Percentiles rank a stretch among this genome's conserved stretches.
Evolutionary conservation across 2,888 invertebrate species (phyloP).

Genomic region (Polia nebulosa): DNA sequence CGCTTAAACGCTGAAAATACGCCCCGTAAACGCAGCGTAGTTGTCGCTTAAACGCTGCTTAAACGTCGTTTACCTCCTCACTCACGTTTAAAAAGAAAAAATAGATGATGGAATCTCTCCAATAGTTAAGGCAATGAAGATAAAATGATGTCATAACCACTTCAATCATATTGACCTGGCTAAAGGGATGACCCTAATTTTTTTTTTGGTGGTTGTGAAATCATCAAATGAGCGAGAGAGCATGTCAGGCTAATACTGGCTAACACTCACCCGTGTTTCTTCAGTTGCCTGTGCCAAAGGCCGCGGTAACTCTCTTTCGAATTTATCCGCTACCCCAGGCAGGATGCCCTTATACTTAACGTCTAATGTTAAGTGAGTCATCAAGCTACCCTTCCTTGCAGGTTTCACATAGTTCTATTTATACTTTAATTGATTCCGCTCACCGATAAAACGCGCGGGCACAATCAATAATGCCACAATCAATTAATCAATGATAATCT

Average conservation of each 20-base stretch:
- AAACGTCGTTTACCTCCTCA: not conserved
- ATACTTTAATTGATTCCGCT: slow-evolving; percentile 9
- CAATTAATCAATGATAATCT: slow-evolving; percentile 36
- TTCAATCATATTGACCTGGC: not conserved
- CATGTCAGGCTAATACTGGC: too few species aligned
- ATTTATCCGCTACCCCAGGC: too few species aligned
- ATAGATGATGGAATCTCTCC: not conserved
- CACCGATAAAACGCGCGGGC: slow-evolving; percentile 17
- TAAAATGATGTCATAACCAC: too few species aligned
- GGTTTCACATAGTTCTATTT: slow-evolving; percentile 11
- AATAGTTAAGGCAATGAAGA: too few species aligned
- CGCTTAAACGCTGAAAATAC: not conserved
- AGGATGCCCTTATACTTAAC: too few species aligned
- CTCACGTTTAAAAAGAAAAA: not conserved
- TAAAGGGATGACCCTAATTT: not conserved
- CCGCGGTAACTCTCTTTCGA: too few species aligned
- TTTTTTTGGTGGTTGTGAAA: too few species aligned
- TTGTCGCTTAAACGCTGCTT: not conserved
- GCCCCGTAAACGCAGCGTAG: not conserved
- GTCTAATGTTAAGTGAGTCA: not conserved
- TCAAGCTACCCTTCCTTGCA: not conserved
- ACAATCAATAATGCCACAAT: slow-evolving; percentile 28
- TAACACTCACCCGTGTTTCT: too few species aligned
- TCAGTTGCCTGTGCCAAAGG: too few species aligned
- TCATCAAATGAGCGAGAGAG: too few species aligned